These are phyloP conservation scores for Synergus gifuensis DNA, from an alignment of 2,888 invertebrate species.

Conservation along the genomic window DNA sequence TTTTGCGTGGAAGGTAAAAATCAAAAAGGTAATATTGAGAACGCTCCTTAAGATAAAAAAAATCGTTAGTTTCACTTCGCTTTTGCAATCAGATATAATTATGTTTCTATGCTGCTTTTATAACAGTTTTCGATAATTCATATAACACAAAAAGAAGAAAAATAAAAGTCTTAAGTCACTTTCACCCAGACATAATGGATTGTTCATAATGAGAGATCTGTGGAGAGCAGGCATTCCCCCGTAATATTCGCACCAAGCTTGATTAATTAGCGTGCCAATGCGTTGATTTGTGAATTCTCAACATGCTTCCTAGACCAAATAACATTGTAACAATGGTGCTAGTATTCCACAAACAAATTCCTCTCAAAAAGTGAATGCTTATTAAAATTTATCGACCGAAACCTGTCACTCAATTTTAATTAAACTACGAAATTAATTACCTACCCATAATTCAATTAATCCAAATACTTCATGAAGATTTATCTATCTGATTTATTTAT, in stretches of 20 bases:
- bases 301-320: conserved; percentile 41
- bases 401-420: background rate
- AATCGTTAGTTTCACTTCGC: too few species aligned
- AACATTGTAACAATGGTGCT: background rate
- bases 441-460: background rate
- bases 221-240: conserved; percentile 8
- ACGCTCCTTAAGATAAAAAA: background rate
- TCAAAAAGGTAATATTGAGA: too few species aligned
- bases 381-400: background rate
- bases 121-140: too few species aligned
- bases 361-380: background rate
- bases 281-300: conserved; percentile 50
- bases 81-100: too few species aligned
- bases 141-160: background rate
- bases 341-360: background rate
- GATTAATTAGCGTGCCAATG: conserved; percentile 56
- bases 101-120: too few species aligned
- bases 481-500: background rate
- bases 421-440: background rate
- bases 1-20: background rate
- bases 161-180: background rate
- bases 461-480: background rate
- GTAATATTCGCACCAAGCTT: conserved; percentile 49
- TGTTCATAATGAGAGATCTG: background rate
- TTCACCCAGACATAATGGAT: background rate